Percentiles rank a stretch among this genome's conserved stretches.
Evolutionary conservation across 2,113 vertebrate genomes (phyloP).

Genomic region (Dryoscopus gambensis): DNA sequence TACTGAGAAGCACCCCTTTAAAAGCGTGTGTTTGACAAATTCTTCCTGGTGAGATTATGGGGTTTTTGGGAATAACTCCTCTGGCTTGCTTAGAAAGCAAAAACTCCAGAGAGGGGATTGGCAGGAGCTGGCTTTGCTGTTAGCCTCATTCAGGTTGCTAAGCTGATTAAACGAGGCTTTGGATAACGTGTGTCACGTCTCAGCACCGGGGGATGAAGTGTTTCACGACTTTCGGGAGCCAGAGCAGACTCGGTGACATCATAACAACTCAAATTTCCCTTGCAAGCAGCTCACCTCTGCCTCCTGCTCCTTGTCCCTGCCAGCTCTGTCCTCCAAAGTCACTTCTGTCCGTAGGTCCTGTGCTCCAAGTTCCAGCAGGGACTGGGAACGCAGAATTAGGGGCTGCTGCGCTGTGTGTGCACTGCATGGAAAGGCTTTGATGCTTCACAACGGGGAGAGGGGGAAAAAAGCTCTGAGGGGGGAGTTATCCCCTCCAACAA

Average conservation of each 20-base stretch:
- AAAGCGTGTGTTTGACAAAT: background rate
- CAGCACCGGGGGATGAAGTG: constrained; percentile 4
- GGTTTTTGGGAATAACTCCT: background rate
- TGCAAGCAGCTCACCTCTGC: background rate
- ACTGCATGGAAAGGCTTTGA: background rate
- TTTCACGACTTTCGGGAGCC: constrained; percentile 10
- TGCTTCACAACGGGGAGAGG: background rate
- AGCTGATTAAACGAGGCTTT: constrained; percentile 24
- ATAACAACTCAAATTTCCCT: background rate
- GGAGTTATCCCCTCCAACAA: background rate
- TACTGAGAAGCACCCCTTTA: background rate
- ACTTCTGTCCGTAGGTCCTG: background rate
- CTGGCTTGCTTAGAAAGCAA: background rate
- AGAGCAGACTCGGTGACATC: background rate
- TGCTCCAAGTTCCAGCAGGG: background rate
- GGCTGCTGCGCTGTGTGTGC: background rate
- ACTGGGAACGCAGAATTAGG: background rate
- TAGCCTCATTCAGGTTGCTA: background rate
- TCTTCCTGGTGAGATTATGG: background rate
- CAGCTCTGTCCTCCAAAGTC: background rate
- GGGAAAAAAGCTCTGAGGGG: background rate
- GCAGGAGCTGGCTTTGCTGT: background rate
- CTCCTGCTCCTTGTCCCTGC: background rate
- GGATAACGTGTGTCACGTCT: constrained; percentile 40
- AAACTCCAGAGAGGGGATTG: background rate